These are phyloP conservation scores for Cydia fagiglandana DNA, from an alignment of 1,140 invertebrate species.

Conservation along the genomic window DNA sequence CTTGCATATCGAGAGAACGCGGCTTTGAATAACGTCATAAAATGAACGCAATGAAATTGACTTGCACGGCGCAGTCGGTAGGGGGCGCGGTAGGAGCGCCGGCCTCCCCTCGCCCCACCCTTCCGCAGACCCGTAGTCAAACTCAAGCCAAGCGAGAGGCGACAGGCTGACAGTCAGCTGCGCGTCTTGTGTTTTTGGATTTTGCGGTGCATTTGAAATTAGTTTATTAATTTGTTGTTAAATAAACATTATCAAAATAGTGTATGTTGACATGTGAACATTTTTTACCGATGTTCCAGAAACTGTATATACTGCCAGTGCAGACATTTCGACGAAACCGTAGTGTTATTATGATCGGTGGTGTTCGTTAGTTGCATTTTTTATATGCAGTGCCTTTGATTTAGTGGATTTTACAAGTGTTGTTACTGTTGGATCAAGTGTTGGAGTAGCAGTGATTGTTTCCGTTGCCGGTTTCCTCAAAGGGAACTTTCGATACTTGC, in stretches of 20 bases:
- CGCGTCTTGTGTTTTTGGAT: slow-evolving; percentile 77
- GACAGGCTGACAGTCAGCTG: slow-evolving; percentile 64
- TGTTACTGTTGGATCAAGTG: slow-evolving; percentile 59
- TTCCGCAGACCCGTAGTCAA: slow-evolving; percentile 58
- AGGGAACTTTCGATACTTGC: slow-evolving; percentile 77
- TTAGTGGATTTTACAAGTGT: slow-evolving; percentile 71
- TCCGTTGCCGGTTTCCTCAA: slow-evolving; percentile 75
- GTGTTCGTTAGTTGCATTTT: slow-evolving; percentile 48
- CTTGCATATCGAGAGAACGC: too few relatives aligned
- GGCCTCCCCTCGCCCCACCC: slow-evolving; percentile 54
- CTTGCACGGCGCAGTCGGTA: slow-evolving; percentile 61
- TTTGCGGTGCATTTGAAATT: slow-evolving; percentile 70
- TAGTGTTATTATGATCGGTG: slow-evolving; percentile 52
- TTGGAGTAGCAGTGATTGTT: slow-evolving; percentile 74
- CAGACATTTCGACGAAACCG: slow-evolving; percentile 43
- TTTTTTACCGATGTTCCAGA: slow-evolving; percentile 33
- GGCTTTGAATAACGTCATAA: slow-evolving; percentile 58
- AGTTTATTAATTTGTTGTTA: slow-evolving; percentile 58
- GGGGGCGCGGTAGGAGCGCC: slow-evolving; percentile 59
- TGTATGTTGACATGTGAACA: slow-evolving; percentile 61
- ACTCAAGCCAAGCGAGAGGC: slow-evolving; percentile 58
- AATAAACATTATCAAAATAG: slow-evolving; percentile 48
- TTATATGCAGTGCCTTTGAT: slow-evolving; percentile 74
- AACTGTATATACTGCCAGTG: slow-evolving; percentile 43
- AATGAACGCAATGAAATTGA: slow-evolving; percentile 71